These are phyloP conservation scores for Menura novaehollandiae DNA, from an alignment of 2,113 vertebrate species.

Conservation along the genomic window DNA sequence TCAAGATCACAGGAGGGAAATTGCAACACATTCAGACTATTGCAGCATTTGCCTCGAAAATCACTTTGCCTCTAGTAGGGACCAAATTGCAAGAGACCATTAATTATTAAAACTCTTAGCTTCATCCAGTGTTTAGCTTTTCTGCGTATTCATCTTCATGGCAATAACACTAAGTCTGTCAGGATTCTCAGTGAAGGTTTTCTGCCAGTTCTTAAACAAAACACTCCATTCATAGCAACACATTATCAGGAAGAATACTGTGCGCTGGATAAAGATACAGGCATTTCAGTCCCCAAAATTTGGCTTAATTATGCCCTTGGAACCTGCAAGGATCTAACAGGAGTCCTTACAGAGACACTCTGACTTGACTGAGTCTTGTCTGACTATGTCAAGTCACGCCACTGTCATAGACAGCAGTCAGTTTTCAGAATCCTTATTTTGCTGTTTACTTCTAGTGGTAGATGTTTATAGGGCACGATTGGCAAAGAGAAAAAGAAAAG, in stretches of 20 bases:
- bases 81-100: background rate
- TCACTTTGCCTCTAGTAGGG: background rate
- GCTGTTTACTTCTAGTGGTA: background rate
- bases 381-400: background rate
- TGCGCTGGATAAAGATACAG: background rate
- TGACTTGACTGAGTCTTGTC: background rate
- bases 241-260: background rate
- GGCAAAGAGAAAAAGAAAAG: background rate
- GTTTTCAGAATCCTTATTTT: background rate
- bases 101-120: background rate
- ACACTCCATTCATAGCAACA: background rate
- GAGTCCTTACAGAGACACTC: background rate
- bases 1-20: background rate
- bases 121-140: background rate
- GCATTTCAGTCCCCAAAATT: background rate
- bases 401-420: background rate
- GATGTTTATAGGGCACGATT: accelerated
- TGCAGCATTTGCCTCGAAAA: background rate
- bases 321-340: background rate
- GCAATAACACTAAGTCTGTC: background rate
- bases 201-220: background rate
- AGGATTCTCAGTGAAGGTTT: background rate
- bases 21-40: background rate
- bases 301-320: background rate
- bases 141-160: background rate